Base-by-base conservation (phyloP, 2,113 vertebrate genomes). In the Noturus placidus region DNA sequence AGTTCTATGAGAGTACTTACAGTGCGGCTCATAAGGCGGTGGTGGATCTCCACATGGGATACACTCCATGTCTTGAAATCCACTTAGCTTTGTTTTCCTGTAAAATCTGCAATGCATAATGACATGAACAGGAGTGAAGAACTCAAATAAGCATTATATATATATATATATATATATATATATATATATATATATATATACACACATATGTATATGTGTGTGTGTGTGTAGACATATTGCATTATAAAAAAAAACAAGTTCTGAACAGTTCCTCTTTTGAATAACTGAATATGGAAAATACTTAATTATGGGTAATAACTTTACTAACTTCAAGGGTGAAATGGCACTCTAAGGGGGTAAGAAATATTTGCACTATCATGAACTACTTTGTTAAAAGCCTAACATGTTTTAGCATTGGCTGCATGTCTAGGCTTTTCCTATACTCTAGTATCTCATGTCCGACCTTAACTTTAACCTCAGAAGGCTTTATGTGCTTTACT, bases 51-150 rank as follows among this genome's bases (percentile, higher is more conserved):
- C 98, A 90, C 98, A 99, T 50, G 96, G 97, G 90, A 98, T 96
- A 86, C 98, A 99, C 92, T 99, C 98, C 98, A 98, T 97, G 91
- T 99, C 98, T 90, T 99, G 97, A 93, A 99, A 99, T 81, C 98
- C 98, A 87, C 98, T 97, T 86, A 99, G 94, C 89, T 98, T 99
- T 0, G 97, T 99, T 93, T 99, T 99, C 92, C 97, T 96, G 88
- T 99, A 99, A 94, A 96, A 99, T 74, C 98, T 99, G 94, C 81
- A 91, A 93, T 88, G 65, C 52, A 59, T 91, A 63, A 86, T 70
- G 38, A 46, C 33, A 74, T 46, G 54, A 35, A 35, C 89, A 88
- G 63, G 1, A 72, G 19, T 35, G 56, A 46, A 59, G 52, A 76
- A 54, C 35, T 11, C n/a, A 38, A 78, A 54, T 78, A 54, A 78